phyloP scores from a whole-genome alignment of 2,797 vertebrate species.

The Xerus rutilus region DNA sequence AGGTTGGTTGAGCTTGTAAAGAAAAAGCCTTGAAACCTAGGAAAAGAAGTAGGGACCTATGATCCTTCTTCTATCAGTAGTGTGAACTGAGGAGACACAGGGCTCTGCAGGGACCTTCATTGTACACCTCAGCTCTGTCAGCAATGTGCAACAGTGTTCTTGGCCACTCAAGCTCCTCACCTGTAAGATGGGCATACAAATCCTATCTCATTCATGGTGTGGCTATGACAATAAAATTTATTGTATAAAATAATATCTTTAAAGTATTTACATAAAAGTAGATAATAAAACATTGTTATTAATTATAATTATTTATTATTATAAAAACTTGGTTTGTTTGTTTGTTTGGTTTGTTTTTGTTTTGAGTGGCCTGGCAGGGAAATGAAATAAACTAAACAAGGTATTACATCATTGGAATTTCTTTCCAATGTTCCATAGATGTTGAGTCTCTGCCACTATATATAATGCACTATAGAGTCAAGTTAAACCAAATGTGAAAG shows the following conservation, averaged over 20 bases:
- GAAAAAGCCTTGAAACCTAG: neutral
- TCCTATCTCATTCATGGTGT: neutral
- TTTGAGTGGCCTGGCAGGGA: neutral
- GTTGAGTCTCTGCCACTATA: neutral
- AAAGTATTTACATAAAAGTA: conserved; percentile 13
- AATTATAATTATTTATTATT: too few relatives aligned
- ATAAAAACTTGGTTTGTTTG: too few relatives aligned
- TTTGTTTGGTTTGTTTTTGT: too few relatives aligned
- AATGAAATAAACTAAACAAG: conserved; percentile 26
- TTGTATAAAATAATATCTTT: neutral
- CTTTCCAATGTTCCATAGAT: neutral
- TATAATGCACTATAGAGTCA: neutral
- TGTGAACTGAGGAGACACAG: neutral
- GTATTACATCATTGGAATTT: conserved; percentile 8
- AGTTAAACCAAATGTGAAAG: conserved; percentile 39
- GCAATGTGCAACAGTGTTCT: neutral
- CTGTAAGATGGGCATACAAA: conserved; percentile 18
- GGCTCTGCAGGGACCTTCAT: neutral
- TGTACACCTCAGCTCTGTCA: neutral
- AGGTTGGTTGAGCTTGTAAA: neutral
- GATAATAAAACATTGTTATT: neutral
- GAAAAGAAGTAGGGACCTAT: neutral
- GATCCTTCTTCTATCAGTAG: neutral
- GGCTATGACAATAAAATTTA: neutral
- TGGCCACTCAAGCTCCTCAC: neutral